phyloP scores from a whole-genome alignment of 1,140 invertebrate genomes.

The Drosophila elegans region DNA sequence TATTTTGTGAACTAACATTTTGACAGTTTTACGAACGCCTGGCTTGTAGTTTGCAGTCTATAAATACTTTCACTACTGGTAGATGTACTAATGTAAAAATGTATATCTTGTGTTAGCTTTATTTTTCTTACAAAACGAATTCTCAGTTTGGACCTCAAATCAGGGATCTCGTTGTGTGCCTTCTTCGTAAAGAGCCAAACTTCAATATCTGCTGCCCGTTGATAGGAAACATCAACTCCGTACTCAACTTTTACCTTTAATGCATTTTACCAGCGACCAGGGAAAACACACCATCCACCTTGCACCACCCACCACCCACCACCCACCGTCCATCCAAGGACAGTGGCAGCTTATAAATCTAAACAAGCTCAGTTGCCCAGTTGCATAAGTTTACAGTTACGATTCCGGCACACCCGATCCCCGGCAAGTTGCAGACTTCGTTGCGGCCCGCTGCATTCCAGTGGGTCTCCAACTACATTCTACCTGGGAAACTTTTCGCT shows the following conservation, averaged over 20 bases:
- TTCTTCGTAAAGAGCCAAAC: conserved; percentile 1
- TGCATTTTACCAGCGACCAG: background rate
- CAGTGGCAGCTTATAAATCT: conserved; percentile 58
- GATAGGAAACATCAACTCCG: conserved; percentile 39
- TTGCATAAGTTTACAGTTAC: conserved; percentile 57
- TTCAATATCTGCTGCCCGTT: conserved; percentile 31
- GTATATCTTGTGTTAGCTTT: background rate
- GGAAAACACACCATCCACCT: background rate
- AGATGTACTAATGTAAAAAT: background rate
- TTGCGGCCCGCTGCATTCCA: conserved; percentile 38
- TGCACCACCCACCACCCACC: background rate
- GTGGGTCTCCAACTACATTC: conserved; percentile 20
- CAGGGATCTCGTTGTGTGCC: conserved; percentile 13
- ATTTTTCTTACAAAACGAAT: background rate
- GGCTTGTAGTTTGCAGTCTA: no score
- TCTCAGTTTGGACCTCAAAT: background rate
- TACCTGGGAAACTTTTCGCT: conserved; percentile 35
- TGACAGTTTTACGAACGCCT: background rate
- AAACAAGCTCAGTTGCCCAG: conserved; percentile 61
- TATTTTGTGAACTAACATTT: background rate
- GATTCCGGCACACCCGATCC: conserved; percentile 5
- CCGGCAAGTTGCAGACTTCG: background rate
- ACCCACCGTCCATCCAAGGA: conserved; percentile 16
- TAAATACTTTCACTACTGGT: no score
- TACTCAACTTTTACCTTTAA: conserved; percentile 7